Evolutionary conservation across 2,113 vertebrate species (phyloP).

Genomic region (Corythoichthys intestinalis): DNA sequence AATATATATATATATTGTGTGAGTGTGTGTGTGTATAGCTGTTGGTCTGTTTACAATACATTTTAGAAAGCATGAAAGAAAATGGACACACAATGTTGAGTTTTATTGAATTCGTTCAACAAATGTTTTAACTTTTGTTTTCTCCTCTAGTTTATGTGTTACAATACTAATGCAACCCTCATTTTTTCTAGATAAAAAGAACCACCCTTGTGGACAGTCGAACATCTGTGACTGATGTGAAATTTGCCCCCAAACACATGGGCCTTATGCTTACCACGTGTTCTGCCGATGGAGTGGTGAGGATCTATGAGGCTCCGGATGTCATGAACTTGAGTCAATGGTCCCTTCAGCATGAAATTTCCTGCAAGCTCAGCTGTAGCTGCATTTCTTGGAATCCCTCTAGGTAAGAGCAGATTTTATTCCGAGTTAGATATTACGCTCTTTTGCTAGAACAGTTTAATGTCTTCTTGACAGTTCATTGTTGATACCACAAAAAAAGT

Average conservation of each 20-base stretch:
- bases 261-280: conserved; percentile 96
- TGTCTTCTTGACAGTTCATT: not conserved
- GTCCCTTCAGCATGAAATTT: conserved; percentile 96
- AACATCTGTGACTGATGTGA: conserved; percentile 96
- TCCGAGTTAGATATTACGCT: not conserved
- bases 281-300: conserved; percentile 92
- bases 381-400: conserved; percentile 99
- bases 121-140: not conserved
- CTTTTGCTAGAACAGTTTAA: not conserved
- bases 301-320: conserved; percentile 95
- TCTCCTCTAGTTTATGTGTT: not conserved
- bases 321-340: conserved; percentile 99
- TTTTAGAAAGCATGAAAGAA: not conserved
- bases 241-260: conserved; percentile 98
- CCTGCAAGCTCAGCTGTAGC: conserved; percentile 95
- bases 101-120: not conserved
- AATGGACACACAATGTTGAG: not conserved
- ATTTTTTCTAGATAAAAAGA: conserved; percentile 86
- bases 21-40: not conserved
- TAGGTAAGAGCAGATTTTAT: conserved; percentile 71
- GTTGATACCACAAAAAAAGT: not conserved
- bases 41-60: not conserved
- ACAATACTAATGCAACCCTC: not conserved
- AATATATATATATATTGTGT: no score
- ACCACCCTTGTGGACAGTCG: conserved; percentile 96